Evolutionary conservation across 2,113 vertebrate genomes (phyloP).

Genomic region (Cisticola juncidis): DNA sequence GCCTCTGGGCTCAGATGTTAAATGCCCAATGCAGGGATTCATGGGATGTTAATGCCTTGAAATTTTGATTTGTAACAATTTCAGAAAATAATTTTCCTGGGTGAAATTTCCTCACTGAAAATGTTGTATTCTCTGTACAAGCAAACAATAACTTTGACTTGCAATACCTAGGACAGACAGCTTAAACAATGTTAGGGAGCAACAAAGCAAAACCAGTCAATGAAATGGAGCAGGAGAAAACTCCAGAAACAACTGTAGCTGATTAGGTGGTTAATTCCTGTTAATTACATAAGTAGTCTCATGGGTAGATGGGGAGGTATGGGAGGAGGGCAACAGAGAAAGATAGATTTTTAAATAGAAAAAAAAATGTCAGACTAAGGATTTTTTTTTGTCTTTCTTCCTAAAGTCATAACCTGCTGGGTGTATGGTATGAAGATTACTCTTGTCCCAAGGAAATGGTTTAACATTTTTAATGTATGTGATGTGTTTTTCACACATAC

Average conservation of each 20-base stretch:
- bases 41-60: neutral
- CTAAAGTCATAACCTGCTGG: neutral
- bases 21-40: fast-evolving
- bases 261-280: neutral
- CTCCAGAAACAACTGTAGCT: neutral
- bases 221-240: neutral
- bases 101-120: neutral
- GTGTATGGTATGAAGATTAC: neutral
- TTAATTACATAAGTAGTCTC: neutral
- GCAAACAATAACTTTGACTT: neutral
- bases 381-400: neutral
- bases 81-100: neutral
- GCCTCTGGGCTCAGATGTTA: neutral
- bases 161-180: neutral
- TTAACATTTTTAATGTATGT: fast-evolving
- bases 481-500: neutral
- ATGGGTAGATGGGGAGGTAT: neutral
- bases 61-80: neutral
- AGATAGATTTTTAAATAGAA: neutral
- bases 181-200: neutral
- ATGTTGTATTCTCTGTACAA: neutral
- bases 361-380: neutral
- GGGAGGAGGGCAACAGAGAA: neutral
- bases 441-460: neutral
- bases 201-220: neutral